A percentile compares a stretch with the other conserved stretches of the same genome.
Conservation (phyloP, 2,797 vertebrate genomes). For the Gadopsis bispinosus region DNA sequence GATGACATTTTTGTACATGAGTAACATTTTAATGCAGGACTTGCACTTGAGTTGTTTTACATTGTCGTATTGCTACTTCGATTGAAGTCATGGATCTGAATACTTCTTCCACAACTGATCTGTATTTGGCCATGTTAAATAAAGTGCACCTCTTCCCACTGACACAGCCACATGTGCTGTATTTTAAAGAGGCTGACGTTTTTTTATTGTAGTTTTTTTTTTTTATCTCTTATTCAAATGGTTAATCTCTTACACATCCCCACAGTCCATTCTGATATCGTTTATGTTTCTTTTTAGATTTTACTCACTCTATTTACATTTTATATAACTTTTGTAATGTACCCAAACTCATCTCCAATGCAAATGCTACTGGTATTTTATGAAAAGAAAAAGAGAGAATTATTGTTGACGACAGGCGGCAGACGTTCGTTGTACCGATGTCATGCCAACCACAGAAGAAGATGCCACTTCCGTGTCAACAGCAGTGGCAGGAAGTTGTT, state of each 20-base stretch:
- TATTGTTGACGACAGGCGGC: constrained; percentile 17
- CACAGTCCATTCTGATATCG: not conserved
- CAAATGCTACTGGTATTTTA: not conserved
- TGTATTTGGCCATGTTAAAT: not conserved
- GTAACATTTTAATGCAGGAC: not conserved
- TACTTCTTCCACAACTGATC: not conserved
- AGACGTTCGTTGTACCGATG: not conserved
- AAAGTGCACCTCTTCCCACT: not conserved
- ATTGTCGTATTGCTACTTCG: not conserved
- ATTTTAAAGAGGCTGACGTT: not conserved
- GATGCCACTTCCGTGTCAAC: constrained; percentile 50
- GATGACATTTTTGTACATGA: not conserved
- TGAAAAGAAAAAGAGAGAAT: not conserved
- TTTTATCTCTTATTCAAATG: not conserved
- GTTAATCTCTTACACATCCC: not conserved
- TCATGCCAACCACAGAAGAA: constrained; percentile 27
- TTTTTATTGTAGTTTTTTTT: not conserved
- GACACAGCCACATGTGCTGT: not conserved
- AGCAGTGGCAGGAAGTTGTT: constrained; percentile 15
- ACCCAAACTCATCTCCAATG: not conserved
- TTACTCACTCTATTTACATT: not conserved
- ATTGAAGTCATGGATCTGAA: not conserved
- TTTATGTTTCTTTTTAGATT: not conserved
- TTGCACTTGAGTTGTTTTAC: not conserved
- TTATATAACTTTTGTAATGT: not conserved